Percentiles rank a stretch among this genome's conserved stretches.
phyloP scores from a whole-genome alignment of 1,140 invertebrate species.

The Propsilocerus akamusi region DNA sequence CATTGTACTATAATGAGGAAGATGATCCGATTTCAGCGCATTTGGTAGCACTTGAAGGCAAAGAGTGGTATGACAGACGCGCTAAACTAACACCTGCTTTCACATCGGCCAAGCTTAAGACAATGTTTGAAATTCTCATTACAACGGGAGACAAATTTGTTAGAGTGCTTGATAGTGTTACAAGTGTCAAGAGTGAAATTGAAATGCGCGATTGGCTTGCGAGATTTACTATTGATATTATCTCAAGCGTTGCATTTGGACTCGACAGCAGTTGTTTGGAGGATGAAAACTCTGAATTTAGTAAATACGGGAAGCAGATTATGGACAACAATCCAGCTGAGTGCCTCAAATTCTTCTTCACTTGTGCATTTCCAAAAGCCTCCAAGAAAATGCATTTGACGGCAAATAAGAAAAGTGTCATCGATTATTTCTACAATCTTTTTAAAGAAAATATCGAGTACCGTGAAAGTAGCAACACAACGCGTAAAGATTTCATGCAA shows the following conservation, averaged over 20 bases:
- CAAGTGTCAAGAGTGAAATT: not conserved
- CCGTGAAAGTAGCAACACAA: slow-evolving; percentile 24
- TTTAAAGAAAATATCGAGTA: slow-evolving; percentile 32
- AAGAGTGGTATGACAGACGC: slow-evolving; percentile 23
- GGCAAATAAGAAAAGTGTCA: not conserved
- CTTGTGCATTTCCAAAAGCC: not conserved
- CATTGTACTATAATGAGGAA: slow-evolving; percentile 23
- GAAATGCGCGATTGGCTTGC: slow-evolving; percentile 8
- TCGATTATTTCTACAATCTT: slow-evolving; percentile 29
- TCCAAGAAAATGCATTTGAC: not conserved
- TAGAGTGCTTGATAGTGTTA: not conserved
- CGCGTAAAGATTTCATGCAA: slow-evolving; percentile 37
- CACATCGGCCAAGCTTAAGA: not conserved
- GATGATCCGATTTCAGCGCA: slow-evolving; percentile 25
- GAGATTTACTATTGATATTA: slow-evolving; percentile 10
- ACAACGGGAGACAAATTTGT: not conserved
- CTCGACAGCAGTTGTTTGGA: slow-evolving; percentile 11
- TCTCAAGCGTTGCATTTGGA: slow-evolving; percentile 11
- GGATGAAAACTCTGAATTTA: slow-evolving; percentile 10
- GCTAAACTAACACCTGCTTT: slow-evolving; percentile 14
- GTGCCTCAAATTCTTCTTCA: not conserved
- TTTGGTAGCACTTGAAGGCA: slow-evolving; percentile 9
- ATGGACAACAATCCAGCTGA: not conserved
- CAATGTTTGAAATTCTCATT: slow-evolving; percentile 2
- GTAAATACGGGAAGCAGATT: not conserved